Conservation (phyloP, 2,113 vertebrate species). For the Pedionomus torquatus region DNA sequence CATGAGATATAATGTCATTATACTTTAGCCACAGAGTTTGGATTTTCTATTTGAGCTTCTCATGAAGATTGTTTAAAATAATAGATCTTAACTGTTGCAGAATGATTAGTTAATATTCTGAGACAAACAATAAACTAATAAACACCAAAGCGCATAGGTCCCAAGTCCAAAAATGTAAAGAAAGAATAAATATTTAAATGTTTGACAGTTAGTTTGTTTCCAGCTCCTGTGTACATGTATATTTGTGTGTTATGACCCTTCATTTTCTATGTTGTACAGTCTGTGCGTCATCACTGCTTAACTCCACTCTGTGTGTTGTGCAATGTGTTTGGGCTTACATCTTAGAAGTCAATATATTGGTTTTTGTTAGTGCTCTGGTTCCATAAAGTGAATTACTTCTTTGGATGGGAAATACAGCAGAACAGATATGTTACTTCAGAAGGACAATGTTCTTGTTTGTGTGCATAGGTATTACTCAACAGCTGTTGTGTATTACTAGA, state of each 20-base stretch:
- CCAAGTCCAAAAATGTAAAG: neutral
- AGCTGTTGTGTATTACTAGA: neutral
- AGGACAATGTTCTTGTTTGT: neutral
- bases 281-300: neutral
- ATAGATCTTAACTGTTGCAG: neutral
- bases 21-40: neutral
- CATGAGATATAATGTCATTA: neutral
- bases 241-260: neutral
- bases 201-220: neutral
- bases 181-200: neutral
- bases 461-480: neutral
- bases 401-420: neutral
- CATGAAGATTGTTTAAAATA: neutral
- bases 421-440: neutral
- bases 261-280: neutral
- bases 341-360: conserved; percentile 34
- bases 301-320: neutral
- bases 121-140: neutral
- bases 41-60: conserved; percentile 3
- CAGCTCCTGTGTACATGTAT: neutral
- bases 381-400: neutral
- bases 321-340: conserved; percentile 4
- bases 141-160: neutral
- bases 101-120: neutral
- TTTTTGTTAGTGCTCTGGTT: neutral